phyloP scores from a whole-genome alignment of 1,140 invertebrate species.

The Listronotus bonariensis region DNA sequence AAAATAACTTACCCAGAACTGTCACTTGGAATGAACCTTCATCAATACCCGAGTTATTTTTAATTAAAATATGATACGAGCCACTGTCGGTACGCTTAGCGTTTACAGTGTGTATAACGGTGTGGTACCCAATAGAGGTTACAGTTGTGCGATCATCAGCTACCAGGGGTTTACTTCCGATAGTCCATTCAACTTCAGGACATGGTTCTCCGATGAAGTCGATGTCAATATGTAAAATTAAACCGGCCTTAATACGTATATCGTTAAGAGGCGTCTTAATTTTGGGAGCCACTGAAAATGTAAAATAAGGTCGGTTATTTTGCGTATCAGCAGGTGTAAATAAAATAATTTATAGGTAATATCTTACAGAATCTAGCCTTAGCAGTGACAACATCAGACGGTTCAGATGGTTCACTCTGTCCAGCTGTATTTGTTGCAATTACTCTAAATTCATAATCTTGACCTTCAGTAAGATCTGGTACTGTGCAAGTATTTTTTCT shows the following conservation, averaged over 20 bases:
- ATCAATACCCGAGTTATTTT: slow-evolving; percentile 87
- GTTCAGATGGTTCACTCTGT: slow-evolving; percentile 91
- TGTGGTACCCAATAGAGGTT: slow-evolving; percentile 87
- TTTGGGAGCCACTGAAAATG: slow-evolving; percentile 78
- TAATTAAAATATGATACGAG: slow-evolving; percentile 77
- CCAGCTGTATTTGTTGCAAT: slow-evolving; percentile 95
- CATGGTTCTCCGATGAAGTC: slow-evolving; percentile 90
- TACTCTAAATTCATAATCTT: slow-evolving; percentile 96
- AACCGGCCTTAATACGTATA: slow-evolving; percentile 87
- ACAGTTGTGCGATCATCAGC: slow-evolving; percentile 81
- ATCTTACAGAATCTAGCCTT: slow-evolving; percentile 79
- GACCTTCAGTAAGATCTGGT: slow-evolving; percentile 87
- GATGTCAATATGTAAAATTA: slow-evolving; percentile 90
- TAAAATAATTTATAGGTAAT: neutral
- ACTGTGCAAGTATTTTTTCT: slow-evolving; percentile 78
- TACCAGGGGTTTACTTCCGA: slow-evolving; percentile 73
- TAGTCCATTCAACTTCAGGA: slow-evolving; percentile 85
- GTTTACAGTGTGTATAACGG: slow-evolving; percentile 89
- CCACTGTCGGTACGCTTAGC: slow-evolving; percentile 84
- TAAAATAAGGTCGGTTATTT: slow-evolving; percentile 4
- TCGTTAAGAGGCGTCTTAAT: slow-evolving; percentile 89
- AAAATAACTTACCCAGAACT: slow-evolving; percentile 67
- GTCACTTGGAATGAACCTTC: slow-evolving; percentile 88
- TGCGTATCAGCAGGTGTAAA: neutral
- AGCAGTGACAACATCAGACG: slow-evolving; percentile 84